Evolutionary conservation across 2,888 invertebrate species (phyloP).

Genomic region (Erebia palarica): DNA sequence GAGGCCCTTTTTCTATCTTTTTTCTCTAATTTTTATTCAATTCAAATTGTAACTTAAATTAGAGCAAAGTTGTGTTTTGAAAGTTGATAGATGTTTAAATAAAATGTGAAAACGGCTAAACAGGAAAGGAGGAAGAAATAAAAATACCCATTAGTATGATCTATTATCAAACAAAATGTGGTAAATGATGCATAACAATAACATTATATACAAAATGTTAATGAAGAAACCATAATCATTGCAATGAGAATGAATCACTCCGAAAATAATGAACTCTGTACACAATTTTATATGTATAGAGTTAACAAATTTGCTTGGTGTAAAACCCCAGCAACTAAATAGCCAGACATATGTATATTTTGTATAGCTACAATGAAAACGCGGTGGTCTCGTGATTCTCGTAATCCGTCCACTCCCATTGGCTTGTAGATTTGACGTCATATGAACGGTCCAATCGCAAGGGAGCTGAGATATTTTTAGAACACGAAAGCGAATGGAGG

Average conservation of each 20-base stretch:
- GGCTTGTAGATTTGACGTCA: slow-evolving; percentile 69
- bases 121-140: neutral
- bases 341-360: slow-evolving; percentile 40
- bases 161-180: neutral
- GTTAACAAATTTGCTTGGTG: slow-evolving; percentile 36
- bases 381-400: slow-evolving; percentile 68
- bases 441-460: slow-evolving; percentile 58
- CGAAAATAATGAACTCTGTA: slow-evolving; percentile 14
- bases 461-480: slow-evolving; percentile 69
- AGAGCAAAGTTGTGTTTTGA: neutral
- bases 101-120: neutral
- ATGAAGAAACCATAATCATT: neutral
- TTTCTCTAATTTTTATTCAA: neutral
- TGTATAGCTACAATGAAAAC: slow-evolving; percentile 45
- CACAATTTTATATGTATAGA: slow-evolving; percentile 26
- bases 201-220: slow-evolving; percentile 1
- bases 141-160: neutral
- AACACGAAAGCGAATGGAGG: slow-evolving; percentile 61
- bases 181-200: slow-evolving; percentile 8
- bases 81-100: neutral
- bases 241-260: slow-evolving; percentile 21
- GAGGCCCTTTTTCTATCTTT: neutral
- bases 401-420: slow-evolving; percentile 52
- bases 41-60: neutral
- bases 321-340: slow-evolving; percentile 45